Evolutionary conservation across 2,113 vertebrate genomes (phyloP).

Genomic region (Chinchilla lanigera): DNA sequence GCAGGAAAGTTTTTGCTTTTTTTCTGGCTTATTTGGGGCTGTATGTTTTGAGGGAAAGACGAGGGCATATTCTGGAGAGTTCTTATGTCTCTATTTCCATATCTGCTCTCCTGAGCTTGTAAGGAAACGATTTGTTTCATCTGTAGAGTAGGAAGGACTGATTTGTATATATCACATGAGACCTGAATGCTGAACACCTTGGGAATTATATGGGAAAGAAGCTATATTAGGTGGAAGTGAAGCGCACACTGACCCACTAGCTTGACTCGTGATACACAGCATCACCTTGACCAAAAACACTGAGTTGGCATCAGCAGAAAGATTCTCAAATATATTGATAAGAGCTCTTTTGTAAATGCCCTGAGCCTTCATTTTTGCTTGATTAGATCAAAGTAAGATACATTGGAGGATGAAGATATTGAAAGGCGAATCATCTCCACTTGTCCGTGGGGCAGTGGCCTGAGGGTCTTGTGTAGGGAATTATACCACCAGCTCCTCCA

Average conservation of each 20-base stretch:
- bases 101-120: not conserved
- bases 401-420: not conserved
- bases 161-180: not conserved
- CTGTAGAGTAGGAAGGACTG: constrained; percentile 4
- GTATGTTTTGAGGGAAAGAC: not conserved
- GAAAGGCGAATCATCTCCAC: not conserved
- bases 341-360: not conserved
- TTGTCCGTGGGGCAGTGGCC: not conserved
- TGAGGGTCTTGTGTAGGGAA: not conserved
- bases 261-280: not conserved
- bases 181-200: not conserved
- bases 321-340: not conserved
- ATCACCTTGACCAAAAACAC: not conserved
- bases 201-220: not conserved
- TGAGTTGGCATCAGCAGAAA: not conserved
- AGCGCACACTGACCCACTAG: not conserved
- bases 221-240: not conserved
- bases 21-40: not conserved
- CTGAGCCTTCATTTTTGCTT: not conserved
- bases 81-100: not conserved
- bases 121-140: constrained; percentile 10
- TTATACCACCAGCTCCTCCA: not conserved
- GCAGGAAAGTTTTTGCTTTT: not conserved
- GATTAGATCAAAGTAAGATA: not conserved
- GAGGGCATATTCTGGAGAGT: not conserved